Conservation (phyloP, 2,797 vertebrate genomes). For the Eupleurogrammus muticus region DNA sequence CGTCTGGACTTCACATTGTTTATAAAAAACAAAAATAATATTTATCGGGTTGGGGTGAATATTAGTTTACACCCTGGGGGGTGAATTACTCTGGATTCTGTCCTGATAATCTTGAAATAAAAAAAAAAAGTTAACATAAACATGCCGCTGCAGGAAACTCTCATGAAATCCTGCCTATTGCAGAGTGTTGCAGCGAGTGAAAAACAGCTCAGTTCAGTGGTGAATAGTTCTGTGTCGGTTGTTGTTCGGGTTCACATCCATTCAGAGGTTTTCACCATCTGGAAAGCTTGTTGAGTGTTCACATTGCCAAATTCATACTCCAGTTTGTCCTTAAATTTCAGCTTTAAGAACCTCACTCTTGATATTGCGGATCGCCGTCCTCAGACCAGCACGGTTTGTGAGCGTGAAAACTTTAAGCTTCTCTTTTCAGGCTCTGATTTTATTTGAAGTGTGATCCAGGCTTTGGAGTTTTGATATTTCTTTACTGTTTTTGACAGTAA, state of each 20-base stretch:
- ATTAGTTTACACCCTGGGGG: too few species aligned
- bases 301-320: background rate
- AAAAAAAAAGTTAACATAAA: too few species aligned
- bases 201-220: background rate
- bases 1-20: too few species aligned
- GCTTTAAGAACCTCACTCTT: background rate
- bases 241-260: constrained; percentile 5
- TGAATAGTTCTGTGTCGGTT: background rate
- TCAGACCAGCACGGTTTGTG: background rate
- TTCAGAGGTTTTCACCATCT: constrained; percentile 10
- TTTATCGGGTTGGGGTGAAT: too few species aligned
- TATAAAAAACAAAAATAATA: too few species aligned
- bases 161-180: too few species aligned
- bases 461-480: constrained; percentile 14
- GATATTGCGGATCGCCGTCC: background rate
- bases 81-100: too few species aligned
- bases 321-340: background rate
- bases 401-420: background rate
- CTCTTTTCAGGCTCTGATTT: background rate
- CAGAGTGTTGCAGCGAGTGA: background rate
- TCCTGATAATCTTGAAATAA: too few species aligned
- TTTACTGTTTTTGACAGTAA: background rate
- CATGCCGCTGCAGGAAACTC: too few species aligned
- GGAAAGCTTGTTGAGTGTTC: constrained; percentile 3
- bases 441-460: constrained; percentile 13